A percentile compares a stretch with the other conserved stretches of the same genome.
phyloP scores from a whole-genome alignment of 2,113 vertebrate species.

The Burhinus oedicnemus region DNA sequence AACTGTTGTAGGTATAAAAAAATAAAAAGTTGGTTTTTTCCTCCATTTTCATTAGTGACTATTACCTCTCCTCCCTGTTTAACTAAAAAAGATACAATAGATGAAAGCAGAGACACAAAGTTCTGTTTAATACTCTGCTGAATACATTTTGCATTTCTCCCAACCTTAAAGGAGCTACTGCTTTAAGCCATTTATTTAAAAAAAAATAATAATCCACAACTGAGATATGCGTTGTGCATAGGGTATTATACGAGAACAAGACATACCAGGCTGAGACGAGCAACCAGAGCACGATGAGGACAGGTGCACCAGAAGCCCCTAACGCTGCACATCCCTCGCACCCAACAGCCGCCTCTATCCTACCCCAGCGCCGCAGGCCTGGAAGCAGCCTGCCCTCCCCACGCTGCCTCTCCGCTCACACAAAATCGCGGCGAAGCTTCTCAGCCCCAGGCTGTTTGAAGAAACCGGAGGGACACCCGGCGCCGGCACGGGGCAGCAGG shows the following conservation, averaged over 20 bases:
- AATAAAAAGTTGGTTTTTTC: not conserved
- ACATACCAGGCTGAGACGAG: rapidly evolving
- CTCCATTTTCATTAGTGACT: not conserved
- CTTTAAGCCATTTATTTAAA: not conserved
- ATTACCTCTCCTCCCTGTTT: not conserved
- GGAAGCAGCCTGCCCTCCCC: not conserved
- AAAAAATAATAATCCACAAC: no score
- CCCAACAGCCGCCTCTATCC: no score
- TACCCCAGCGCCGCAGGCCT: not conserved
- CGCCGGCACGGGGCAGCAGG: not conserved
- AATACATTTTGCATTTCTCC: rapidly evolving
- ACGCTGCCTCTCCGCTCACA: not conserved
- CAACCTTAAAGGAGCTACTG: not conserved
- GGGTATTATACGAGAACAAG: rapidly evolving
- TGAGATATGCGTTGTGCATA: rapidly evolving
- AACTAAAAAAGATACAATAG: not conserved
- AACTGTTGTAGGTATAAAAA: not conserved
- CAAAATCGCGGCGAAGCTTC: not conserved
- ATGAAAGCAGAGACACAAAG: not conserved
- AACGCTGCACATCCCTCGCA: not conserved
- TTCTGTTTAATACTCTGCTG: not conserved
- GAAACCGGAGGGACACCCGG: no score
- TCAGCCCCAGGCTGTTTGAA: rapidly evolving
- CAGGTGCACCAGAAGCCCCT: no score
- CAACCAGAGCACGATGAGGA: not conserved